These are phyloP conservation scores for Harpagifer antarcticus DNA, from an alignment of 2,797 vertebrate species.

Conservation along the genomic window DNA sequence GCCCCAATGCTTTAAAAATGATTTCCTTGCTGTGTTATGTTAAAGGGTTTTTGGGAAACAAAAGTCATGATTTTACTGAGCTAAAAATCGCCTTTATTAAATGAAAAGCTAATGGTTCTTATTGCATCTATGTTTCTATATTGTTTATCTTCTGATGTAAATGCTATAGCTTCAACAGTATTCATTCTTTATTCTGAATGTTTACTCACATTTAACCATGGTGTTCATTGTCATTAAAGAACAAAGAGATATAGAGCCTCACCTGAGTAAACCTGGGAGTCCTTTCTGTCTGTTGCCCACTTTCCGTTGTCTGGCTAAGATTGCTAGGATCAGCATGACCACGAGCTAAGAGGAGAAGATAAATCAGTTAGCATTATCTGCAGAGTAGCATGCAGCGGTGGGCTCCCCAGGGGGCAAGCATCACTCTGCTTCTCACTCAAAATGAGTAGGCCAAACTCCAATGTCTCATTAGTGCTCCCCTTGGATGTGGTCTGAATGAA, in stretches of 20 bases:
- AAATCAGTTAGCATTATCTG: slow-evolving; percentile 49
- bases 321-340: slow-evolving; percentile 86
- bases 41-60: not conserved
- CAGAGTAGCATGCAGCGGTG: slow-evolving; percentile 37
- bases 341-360: slow-evolving; percentile 80
- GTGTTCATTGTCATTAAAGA: not conserved
- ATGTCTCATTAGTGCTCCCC: slow-evolving; percentile 60
- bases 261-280: slow-evolving; percentile 90
- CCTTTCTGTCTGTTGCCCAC: slow-evolving; percentile 80
- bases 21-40: not conserved
- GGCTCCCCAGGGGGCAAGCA: slow-evolving; percentile 15
- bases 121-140: not conserved
- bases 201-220: slow-evolving; percentile 9
- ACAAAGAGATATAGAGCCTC: slow-evolving; percentile 36
- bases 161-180: slow-evolving; percentile 3
- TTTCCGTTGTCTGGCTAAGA: slow-evolving; percentile 85
- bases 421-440: slow-evolving; percentile 39
- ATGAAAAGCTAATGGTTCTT: not conserved
- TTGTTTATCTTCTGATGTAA: slow-evolving; percentile 12
- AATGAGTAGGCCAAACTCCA: slow-evolving; percentile 45
- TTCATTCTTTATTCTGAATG: slow-evolving; percentile 10
- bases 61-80: not conserved
- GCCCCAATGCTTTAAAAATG: not conserved
- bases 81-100: not conserved
- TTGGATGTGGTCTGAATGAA: slow-evolving; percentile 58